Conservation (phyloP, 2,888 invertebrate genomes). For the Conus canariensis region DNA sequence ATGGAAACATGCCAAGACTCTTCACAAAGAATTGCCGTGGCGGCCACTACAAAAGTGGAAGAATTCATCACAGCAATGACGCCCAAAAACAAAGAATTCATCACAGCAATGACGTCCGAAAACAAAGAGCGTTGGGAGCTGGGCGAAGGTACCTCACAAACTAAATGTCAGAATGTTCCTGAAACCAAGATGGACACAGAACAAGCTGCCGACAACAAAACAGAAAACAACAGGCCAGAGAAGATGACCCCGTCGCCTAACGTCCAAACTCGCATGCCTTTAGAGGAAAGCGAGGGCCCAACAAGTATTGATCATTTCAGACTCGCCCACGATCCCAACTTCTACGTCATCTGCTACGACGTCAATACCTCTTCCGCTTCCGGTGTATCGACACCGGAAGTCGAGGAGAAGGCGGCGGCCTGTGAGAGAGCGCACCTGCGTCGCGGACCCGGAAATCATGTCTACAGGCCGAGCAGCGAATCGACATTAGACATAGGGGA, state of each 20-base stretch:
- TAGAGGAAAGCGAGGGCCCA: neutral
- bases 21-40: neutral
- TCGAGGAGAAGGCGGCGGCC: neutral
- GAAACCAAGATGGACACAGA: neutral
- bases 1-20: neutral
- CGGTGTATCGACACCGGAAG: neutral
- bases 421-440: neutral
- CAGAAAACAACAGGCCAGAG: neutral
- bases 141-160: no score
- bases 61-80: no score
- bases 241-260: neutral
- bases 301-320: neutral
- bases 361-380: neutral
- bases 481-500: neutral
- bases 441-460: neutral
- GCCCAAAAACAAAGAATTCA: no score
- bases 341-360: slow-evolving; percentile 27
- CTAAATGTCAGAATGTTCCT: neutral
- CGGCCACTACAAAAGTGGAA: no score
- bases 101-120: no score
- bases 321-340: neutral
- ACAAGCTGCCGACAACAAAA: neutral
- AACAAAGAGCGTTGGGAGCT: neutral
- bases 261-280: neutral
- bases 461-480: neutral